A percentile compares a stretch with the other conserved stretches of the same genome.
Conservation (phyloP, 2,888 invertebrate species). For the Micoletzkya japonica region DNA sequence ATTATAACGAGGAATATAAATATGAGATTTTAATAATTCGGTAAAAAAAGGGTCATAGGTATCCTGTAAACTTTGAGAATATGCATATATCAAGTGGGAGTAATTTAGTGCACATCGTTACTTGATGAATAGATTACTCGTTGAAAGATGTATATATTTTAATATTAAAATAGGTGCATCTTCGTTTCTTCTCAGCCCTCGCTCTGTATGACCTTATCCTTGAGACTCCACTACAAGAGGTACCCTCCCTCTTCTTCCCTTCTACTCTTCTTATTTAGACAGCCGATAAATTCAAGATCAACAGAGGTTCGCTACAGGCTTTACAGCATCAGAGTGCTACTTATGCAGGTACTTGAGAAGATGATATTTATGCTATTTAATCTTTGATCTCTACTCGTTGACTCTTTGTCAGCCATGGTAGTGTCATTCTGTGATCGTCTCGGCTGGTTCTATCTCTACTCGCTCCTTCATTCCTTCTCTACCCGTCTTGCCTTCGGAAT, state of each 20-base stretch:
- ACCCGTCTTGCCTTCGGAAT: conserved; percentile 84
- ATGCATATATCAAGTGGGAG: neutral
- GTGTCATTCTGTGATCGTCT: conserved; percentile 90
- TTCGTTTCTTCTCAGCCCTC: conserved; percentile 74
- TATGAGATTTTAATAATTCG: too few species aligned
- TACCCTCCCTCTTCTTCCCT: neutral
- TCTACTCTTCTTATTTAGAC: conserved; percentile 24
- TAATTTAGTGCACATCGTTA: neutral
- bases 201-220: conserved; percentile 89
- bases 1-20: too few species aligned
- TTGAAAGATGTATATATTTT: neutral
- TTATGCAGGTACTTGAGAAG: conserved; percentile 76
- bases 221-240: conserved; percentile 80
- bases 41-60: too few species aligned
- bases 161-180: conserved; percentile 55
- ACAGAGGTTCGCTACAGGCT: conserved; percentile 86
- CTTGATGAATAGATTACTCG: neutral
- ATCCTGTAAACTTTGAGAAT: too few species aligned
- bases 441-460: conserved; percentile 87
- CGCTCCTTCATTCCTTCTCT: conserved; percentile 88
- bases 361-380: neutral
- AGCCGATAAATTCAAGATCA: conserved; percentile 81
- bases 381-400: neutral
- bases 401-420: conserved; percentile 84
- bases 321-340: conserved; percentile 91